Percentiles rank a stretch among this genome's conserved stretches.
phyloP scores from a whole-genome alignment of 30 jellyfish, hydroid and myxozoan species.

The Catostylus mosaicus region DNA sequence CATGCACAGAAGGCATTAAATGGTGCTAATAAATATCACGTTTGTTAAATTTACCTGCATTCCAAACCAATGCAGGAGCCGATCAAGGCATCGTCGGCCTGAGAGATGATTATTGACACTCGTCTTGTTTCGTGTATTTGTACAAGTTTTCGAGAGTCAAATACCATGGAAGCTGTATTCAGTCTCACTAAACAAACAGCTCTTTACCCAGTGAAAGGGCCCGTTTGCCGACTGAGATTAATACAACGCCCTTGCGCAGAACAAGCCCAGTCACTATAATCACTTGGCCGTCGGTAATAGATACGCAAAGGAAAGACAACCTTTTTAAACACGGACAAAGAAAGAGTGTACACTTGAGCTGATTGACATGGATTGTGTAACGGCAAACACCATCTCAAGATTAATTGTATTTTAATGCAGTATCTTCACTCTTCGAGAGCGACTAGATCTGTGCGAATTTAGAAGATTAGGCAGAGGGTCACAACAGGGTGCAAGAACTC shows the following conservation, averaged over 20 bases:
- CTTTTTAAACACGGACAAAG: conserved; percentile 72
- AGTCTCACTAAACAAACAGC: conserved; percentile 65
- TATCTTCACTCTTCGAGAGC: conserved; percentile 72
- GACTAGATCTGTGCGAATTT: conserved; percentile 67
- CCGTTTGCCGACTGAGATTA: conserved; percentile 76
- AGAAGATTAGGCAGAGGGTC: conserved; percentile 66
- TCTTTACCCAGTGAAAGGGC: conserved; percentile 63
- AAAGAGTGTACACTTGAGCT: conserved; percentile 77
- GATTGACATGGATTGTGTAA: conserved; percentile 88
- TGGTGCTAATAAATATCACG: conserved; percentile 25
- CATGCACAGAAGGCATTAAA: conserved; percentile 8
- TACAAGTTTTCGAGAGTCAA: conserved; percentile 68
- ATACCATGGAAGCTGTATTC: conserved; percentile 74
- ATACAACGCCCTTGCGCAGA: conserved; percentile 61
- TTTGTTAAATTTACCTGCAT: conserved; percentile 8
- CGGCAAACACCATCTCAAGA: conserved; percentile 82
- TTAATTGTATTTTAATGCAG: conserved; percentile 84
- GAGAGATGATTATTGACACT: conserved; percentile 40
- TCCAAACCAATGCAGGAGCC: conserved; percentile 11
- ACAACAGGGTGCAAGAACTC: conserved; percentile 53
- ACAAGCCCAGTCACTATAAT: conserved; percentile 49
- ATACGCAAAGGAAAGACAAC: conserved; percentile 78
- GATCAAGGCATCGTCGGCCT: conserved; percentile 54
- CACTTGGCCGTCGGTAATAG: conserved; percentile 78
- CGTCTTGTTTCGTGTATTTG: conserved; percentile 75